Conservation (phyloP, 2,113 vertebrate genomes). For the Dendrocopos noguchii region DNA sequence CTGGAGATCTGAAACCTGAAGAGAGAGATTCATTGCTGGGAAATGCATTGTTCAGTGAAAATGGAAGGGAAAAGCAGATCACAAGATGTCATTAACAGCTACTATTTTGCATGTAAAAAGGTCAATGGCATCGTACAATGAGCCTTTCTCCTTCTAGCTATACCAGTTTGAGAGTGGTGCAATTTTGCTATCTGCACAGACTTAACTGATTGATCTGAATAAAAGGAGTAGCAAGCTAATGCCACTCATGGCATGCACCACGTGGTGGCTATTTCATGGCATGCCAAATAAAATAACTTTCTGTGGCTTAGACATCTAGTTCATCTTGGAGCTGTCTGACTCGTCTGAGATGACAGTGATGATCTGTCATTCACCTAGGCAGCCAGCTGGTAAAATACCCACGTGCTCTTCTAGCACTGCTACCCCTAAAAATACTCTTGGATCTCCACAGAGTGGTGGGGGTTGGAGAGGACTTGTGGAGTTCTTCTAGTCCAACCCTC, state of each 20-base stretch:
- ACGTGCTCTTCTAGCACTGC: background rate
- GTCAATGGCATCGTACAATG: background rate
- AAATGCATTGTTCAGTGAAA: background rate
- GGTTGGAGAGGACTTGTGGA: background rate
- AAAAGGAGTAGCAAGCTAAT: background rate
- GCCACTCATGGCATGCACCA: no score
- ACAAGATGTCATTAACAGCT: no score
- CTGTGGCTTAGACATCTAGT: accelerated
- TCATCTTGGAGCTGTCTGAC: background rate
- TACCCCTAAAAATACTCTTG: background rate
- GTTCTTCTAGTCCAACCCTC: no score
- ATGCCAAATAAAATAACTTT: background rate
- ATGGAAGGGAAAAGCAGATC: background rate
- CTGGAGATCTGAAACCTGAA: background rate
- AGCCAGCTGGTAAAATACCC: background rate
- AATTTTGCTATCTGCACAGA: background rate
- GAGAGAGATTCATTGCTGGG: background rate
- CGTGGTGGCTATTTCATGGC: background rate
- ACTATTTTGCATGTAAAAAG: background rate
- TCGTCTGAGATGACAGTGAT: background rate
- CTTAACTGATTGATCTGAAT: background rate
- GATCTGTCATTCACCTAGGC: background rate
- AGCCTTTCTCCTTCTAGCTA: background rate
- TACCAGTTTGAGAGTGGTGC: background rate
- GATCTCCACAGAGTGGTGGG: background rate